Conservation (phyloP, 2,888 invertebrate species). For the Xylota sylvarum region DNA sequence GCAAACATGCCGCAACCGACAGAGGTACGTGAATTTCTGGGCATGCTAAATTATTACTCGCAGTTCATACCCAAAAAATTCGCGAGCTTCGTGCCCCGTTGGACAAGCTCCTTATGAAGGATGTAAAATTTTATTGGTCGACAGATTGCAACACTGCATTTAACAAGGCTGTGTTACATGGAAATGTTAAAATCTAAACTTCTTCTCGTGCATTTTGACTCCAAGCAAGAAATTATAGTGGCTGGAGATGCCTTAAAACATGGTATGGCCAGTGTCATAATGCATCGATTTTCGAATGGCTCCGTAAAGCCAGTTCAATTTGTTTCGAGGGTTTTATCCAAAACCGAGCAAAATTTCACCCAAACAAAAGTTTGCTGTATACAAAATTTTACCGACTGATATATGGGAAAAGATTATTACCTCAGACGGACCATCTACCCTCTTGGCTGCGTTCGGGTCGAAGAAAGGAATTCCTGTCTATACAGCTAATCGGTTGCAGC, state of each 20-base stretch:
- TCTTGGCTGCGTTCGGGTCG: slow-evolving; percentile 79
- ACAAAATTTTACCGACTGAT: slow-evolving; percentile 78
- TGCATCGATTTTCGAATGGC: too few species aligned
- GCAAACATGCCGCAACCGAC: too few species aligned
- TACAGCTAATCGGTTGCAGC: slow-evolving; percentile 34
- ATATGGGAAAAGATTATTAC: slow-evolving; percentile 28
- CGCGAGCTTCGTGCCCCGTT: slow-evolving; percentile 48
- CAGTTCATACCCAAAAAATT: too few species aligned
- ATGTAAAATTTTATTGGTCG: slow-evolving; percentile 23
- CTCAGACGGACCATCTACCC: slow-evolving; percentile 76
- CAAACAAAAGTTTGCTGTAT: slow-evolving; percentile 76
- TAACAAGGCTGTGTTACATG: slow-evolving; percentile 30
- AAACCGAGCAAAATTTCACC: slow-evolving; percentile 59
- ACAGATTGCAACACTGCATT: slow-evolving; percentile 13
- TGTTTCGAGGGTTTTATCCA: slow-evolving; percentile 13
- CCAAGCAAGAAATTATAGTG: slow-evolving; percentile 30
- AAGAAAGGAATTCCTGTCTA: slow-evolving; percentile 48
- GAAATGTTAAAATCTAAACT: slow-evolving; percentile 18
- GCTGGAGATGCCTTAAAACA: slow-evolving; percentile 47
- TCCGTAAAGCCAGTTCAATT: too few species aligned
- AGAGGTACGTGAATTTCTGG: too few species aligned
- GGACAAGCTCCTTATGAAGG: slow-evolving; percentile 9
- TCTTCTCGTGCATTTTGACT: slow-evolving; percentile 43
- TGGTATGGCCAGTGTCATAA: slow-evolving; percentile 44
- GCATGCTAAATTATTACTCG: too few species aligned